Conservation (phyloP, 2,797 vertebrate species). For the Enoplosus armatus region DNA sequence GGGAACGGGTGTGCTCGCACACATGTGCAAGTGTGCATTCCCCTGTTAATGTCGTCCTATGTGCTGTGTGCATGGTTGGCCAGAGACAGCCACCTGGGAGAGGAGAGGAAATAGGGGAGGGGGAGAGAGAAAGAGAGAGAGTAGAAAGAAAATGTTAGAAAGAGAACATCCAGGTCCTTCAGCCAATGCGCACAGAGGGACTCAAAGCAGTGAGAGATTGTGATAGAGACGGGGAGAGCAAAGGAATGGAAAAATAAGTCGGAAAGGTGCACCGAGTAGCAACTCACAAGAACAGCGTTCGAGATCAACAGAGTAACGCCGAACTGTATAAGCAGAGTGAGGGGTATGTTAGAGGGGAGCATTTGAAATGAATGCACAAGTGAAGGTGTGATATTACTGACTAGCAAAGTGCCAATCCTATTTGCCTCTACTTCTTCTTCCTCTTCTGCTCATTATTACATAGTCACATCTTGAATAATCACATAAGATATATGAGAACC, state of each 20-base stretch:
- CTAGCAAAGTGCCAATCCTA: slow-evolving; percentile 2
- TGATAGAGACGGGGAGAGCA: slow-evolving; percentile 51
- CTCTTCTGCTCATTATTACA: slow-evolving; percentile 27
- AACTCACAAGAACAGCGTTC: slow-evolving; percentile 23
- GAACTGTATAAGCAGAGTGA: slow-evolving; percentile 19
- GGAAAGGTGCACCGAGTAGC: slow-evolving; percentile 65
- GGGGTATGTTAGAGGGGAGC: slow-evolving; percentile 10
- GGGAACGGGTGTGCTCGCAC: slow-evolving; percentile 38
- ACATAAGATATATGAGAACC: slow-evolving; percentile 18
- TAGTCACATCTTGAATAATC: slow-evolving; percentile 33
- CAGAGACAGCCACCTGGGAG: slow-evolving; percentile 66
- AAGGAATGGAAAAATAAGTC: slow-evolving; percentile 64
- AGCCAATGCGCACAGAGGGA: slow-evolving; percentile 47
- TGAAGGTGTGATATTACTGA: slow-evolving; percentile 2
- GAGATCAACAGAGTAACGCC: slow-evolving; percentile 59
- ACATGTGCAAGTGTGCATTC: slow-evolving; percentile 58
- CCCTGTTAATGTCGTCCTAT: slow-evolving; percentile 71
- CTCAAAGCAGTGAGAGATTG: slow-evolving; percentile 35
- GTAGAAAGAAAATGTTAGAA: slow-evolving; percentile 3
- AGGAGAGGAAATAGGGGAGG: background rate
- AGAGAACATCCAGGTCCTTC: slow-evolving; percentile 45
- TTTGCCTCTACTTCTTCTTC: background rate
- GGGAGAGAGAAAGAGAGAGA: background rate
- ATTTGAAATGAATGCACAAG: slow-evolving; percentile 15
- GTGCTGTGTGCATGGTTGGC: slow-evolving; percentile 69